Evolutionary conservation across 2,888 invertebrate genomes (phyloP).

Genomic region (Proisotoma minuta): DNA sequence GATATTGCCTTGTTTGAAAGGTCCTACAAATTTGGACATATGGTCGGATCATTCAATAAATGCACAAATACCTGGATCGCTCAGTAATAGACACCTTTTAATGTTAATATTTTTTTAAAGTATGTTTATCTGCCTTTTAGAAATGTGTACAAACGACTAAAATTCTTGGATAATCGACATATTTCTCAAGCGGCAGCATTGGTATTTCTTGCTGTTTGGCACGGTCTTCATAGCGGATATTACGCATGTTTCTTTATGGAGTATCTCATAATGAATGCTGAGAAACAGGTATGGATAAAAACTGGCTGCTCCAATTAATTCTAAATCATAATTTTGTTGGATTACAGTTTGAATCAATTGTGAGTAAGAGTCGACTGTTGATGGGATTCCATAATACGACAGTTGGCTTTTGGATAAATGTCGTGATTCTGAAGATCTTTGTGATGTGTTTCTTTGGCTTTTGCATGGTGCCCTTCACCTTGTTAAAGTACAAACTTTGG

Average conservation of each 20-base stretch:
- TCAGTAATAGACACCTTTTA: constrained; percentile 54
- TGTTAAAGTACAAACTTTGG: constrained; percentile 67
- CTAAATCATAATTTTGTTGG: background rate
- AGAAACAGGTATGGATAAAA: constrained; percentile 64
- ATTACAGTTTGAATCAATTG: constrained; percentile 57
- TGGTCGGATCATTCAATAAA: constrained; percentile 87
- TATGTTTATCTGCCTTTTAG: constrained; percentile 49
- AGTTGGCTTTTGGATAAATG: constrained; percentile 43
- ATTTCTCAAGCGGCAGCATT: constrained; percentile 77
- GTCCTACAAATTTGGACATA: constrained; percentile 76
- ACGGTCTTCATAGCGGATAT: constrained; percentile 81
- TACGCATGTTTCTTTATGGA: constrained; percentile 89
- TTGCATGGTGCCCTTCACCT: constrained; percentile 69
- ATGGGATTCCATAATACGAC: constrained; percentile 52
- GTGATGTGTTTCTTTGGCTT: constrained; percentile 79
- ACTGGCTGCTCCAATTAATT: background rate
- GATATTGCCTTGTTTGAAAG: constrained; percentile 75
- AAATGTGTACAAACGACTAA: constrained; percentile 88
- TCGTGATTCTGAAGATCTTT: constrained; percentile 62
- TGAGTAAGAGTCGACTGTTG: constrained; percentile 55
- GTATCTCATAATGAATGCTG: constrained; percentile 77
- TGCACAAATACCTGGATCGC: constrained; percentile 94
- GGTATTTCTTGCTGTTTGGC: constrained; percentile 88
- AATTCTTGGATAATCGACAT: constrained; percentile 76
- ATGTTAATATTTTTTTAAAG: constrained; percentile 2